Conservation (phyloP, 2,888 invertebrate species). For the Pammene aurita region DNA sequence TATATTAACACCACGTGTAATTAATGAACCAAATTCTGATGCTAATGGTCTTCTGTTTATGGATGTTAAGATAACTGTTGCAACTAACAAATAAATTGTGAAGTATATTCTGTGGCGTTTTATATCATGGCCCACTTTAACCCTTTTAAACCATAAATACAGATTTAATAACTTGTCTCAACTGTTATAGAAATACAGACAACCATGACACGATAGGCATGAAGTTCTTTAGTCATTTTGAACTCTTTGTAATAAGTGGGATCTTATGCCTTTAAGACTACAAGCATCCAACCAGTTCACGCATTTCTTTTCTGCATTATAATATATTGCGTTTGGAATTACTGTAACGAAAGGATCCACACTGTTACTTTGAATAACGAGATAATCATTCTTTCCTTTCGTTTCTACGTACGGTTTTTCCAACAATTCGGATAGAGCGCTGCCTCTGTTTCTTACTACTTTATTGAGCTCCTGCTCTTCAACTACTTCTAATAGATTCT, state of each 20-base stretch:
- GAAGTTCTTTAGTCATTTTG: conserved; percentile 20
- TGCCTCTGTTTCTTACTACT: conserved; percentile 46
- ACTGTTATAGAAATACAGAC: no score
- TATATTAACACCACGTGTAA: conserved; percentile 9
- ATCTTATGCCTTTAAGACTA: conserved; percentile 60
- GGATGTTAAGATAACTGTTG: conserved; percentile 63
- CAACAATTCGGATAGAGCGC: conserved; percentile 51
- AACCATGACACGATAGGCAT: no score
- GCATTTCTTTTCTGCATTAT: conserved; percentile 66
- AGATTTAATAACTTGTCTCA: no score
- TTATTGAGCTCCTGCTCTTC: conserved; percentile 52
- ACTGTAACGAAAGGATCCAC: conserved; percentile 64
- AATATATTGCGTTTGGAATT: conserved; percentile 68
- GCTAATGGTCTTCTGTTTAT: conserved; percentile 50
- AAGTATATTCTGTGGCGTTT: conserved; percentile 32
- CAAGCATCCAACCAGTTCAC: conserved; percentile 75
- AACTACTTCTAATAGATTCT: conserved; percentile 8
- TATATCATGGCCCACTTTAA: conserved; percentile 1
- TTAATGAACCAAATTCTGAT: conserved; percentile 45
- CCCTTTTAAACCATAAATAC: neutral
- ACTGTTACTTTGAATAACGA: conserved; percentile 57
- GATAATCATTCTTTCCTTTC: conserved; percentile 61
- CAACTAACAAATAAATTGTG: conserved; percentile 64
- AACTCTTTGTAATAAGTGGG: conserved; percentile 55
- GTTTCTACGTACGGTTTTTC: conserved; percentile 59